phyloP scores from a whole-genome alignment of 2,113 vertebrate genomes.

The Oophaga pumilio region DNA sequence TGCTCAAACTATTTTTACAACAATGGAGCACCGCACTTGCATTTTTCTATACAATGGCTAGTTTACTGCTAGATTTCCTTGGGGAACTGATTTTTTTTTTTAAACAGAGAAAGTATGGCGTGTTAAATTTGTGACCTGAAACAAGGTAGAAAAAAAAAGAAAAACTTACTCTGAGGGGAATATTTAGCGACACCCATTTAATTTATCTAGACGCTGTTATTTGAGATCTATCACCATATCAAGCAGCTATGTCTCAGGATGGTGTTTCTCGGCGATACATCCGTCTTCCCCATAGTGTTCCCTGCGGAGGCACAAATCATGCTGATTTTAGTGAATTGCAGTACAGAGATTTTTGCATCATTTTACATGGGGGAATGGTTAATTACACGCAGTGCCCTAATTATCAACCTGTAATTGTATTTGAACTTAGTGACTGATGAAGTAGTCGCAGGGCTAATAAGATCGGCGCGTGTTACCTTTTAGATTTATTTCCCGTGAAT shows the following conservation, averaged over 20 bases:
- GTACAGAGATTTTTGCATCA: conserved; percentile 28
- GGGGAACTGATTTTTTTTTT: conserved; percentile 43
- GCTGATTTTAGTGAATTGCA: conserved; percentile 45
- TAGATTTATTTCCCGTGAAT: not conserved
- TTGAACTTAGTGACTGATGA: conserved; percentile 7
- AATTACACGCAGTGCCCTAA: conserved; percentile 41
- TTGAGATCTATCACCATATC: conserved; percentile 37
- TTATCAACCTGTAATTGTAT: conserved; percentile 49
- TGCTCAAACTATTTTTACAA: conserved; percentile 36
- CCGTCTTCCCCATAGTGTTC: not conserved
- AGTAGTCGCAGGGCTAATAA: not conserved
- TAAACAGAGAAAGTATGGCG: not conserved
- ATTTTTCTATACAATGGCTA: conserved; percentile 44
- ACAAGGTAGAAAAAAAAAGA: conserved; percentile 18
- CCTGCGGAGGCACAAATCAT: conserved; percentile 29
- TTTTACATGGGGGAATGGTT: conserved; percentile 15
- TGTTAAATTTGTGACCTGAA: conserved; percentile 49
- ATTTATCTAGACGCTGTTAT: conserved; percentile 18
- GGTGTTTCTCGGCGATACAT: conserved; percentile 10
- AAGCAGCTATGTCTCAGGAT: conserved; percentile 22
- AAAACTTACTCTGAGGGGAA: conserved; percentile 31
- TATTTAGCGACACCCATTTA: conserved; percentile 41
- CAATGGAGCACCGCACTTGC: conserved; percentile 29
- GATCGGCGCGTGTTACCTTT: not conserved
- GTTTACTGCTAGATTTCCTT: conserved; percentile 43